Base-by-base conservation (phyloP, 2,888 invertebrate species). In the Nebria salina region DNA sequence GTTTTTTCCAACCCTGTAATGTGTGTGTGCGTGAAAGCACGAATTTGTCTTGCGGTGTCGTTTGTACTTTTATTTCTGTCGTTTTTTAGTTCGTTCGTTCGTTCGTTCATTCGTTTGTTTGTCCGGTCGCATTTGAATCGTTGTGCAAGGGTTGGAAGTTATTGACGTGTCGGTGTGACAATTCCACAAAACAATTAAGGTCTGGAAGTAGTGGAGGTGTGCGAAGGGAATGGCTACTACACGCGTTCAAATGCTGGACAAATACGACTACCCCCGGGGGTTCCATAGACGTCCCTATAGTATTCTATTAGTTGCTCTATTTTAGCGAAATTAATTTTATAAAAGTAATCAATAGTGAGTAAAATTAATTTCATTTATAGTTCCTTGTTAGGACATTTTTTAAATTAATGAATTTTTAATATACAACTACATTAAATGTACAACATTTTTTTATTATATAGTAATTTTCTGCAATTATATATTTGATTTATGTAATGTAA, bases 101-200 rank as follows among this genome's bases (percentile, higher is more conserved):
- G 65, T 75, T 25, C 13, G 54, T 34, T 74, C 13, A n/a, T 34
- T 43, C 20, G 43, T 42, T 8, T 8, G 34, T 20, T 66, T n/a
- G 7, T 15, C 20, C 20, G 68, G 68, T 68, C 13, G 13, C 15
- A 11, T 8, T 54, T 54, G 54, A 11, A 54, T 13, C 13, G 54
- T 54, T 54, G 54, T 54, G 54, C 54, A 54, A 54, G 75, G 41
- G 81, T 74, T 68, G 54, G 7, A 11, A 20, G 42, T 64, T 81
- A 81, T 81, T 81, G 81, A 81, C 81, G 80, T 80, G 68, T 43
- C 70, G 75, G 75, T 81, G 81, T 81, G 70, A 81, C 81, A 81
- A 81, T 81, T 81, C 81, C 81, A 81, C 81, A 76, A 81, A 81
- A 81, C 81, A 81, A 81, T 81, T 81, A 81, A 76, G 75, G 81